These are phyloP conservation scores for Ceratotherium simum DNA, from an alignment of 2,113 vertebrate species.

Conservation along the genomic window DNA sequence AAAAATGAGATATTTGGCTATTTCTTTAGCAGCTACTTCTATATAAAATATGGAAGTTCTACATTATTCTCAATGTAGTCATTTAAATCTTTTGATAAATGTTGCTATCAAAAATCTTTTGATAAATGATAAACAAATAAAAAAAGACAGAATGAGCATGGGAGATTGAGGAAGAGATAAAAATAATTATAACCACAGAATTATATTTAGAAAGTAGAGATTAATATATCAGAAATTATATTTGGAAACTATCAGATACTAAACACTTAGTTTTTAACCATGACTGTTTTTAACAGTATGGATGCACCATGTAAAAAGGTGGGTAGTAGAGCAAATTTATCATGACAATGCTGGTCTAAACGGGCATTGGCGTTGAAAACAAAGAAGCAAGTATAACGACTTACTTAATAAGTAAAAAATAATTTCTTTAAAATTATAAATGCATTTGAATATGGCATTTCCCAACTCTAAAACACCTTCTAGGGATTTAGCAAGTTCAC, in stretches of 20 bases:
- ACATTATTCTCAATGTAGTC: neutral
- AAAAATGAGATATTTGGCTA: neutral
- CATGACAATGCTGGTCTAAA: neutral
- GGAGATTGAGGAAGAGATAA: neutral
- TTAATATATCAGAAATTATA: neutral
- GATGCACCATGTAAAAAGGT: neutral
- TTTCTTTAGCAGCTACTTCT: neutral
- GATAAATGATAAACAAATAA: neutral
- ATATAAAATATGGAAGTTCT: neutral
- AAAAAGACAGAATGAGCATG: neutral
- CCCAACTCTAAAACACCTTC: neutral
- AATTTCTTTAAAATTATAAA: neutral
- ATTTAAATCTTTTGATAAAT: neutral
- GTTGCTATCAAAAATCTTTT: neutral
- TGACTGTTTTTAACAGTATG: neutral
- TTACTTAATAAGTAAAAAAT: neutral
- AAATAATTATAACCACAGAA: neutral
- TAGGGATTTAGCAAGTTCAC: neutral
- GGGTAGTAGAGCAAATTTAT: neutral
- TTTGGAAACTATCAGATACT: neutral
- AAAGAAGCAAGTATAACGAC: neutral
- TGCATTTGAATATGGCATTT: neutral
- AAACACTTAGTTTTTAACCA: neutral
- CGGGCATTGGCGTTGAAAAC: neutral
- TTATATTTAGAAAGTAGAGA: neutral